Conservation (phyloP, 1,140 invertebrate genomes). For the Drosophila sproati region DNA sequence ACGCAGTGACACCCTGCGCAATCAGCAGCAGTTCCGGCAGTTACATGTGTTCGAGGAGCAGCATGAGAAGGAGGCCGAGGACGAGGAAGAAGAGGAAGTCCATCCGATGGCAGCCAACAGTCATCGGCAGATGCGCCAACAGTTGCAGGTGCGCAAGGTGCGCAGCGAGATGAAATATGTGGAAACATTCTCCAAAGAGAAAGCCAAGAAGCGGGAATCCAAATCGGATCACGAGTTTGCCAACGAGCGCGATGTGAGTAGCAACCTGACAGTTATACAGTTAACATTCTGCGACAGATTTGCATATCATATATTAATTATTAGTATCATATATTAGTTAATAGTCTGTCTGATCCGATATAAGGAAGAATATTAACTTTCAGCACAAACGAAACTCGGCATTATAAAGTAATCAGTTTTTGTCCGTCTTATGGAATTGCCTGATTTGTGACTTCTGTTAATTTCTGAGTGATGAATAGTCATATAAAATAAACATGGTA, state of each 20-base stretch:
- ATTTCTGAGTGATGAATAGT: no score
- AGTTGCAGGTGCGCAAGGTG: constrained; percentile 72
- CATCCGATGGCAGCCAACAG: background rate
- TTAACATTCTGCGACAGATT: no score
- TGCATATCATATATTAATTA: no score
- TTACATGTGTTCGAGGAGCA: constrained; percentile 2
- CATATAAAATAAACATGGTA: no score
- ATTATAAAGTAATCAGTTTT: no score
- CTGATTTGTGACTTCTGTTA: no score
- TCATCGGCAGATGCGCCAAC: constrained; percentile 43
- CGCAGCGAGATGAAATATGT: constrained; percentile 81
- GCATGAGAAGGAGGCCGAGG: background rate
- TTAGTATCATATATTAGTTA: no score
- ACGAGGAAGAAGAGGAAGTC: constrained; percentile 16
- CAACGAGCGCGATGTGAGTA: constrained; percentile 73
- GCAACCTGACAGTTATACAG: background rate
- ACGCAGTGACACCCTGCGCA: constrained; percentile 61
- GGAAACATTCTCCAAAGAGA: constrained; percentile 56
- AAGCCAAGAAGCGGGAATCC: constrained; percentile 71
- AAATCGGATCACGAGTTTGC: constrained; percentile 81
- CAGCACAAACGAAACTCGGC: no score
- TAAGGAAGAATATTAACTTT: no score
- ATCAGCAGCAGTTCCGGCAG: constrained; percentile 38
- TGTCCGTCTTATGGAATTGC: no score
- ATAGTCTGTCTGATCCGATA: no score